Evolutionary conservation across 2,113 vertebrate species (phyloP), one percentile per base, ranked within the genome.

Genomic region (Columba janthina): DNA sequence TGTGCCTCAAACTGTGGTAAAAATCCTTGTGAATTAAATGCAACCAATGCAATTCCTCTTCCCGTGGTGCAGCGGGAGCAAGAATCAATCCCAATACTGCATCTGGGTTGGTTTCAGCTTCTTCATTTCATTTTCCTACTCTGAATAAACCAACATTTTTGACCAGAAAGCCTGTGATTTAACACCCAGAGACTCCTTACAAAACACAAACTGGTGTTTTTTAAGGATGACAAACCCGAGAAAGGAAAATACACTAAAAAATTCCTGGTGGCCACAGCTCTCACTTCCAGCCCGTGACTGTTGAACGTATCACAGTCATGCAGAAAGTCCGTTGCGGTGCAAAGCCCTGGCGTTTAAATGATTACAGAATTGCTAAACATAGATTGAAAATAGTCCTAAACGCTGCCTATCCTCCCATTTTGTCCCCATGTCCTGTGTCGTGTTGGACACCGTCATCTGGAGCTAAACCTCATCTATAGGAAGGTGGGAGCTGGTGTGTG

Each of bases 271-370:
- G 53, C 19, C 67, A 12, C 20, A 73, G 24, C 28, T n/a, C 61
- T 70, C 15, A 11, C 42, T 90, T 65, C 65, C 76, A 86, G 17
- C 12, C 46, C 1, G 7, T 16, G 48, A 18, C 42, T 44, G 20
- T 2, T 22, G 64, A 25, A 15, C 5, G 3, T 5, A 13, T 4
- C 60, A 8, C 51, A 22, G 34, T 3, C 21, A 2, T 3, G 26
- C 51, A 54, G 22, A 16, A 42, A 44, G 34, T 0, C 3, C 11
- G 32, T 12, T 38, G 54, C 5, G 2, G 28, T 15, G 26, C 58
- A 65, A 15, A 81, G 13, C 56, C 5, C n/a, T 48, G 56, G 11
- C 0, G 0, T 10, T 29, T 25, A 22, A 67, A 69, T n/a, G 8
- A 34, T 38, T 54, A 29, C 72, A 84, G 50, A 57, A 53, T 76